phyloP scores from a whole-genome alignment of 1,140 invertebrate genomes.

The Formica selysi region DNA sequence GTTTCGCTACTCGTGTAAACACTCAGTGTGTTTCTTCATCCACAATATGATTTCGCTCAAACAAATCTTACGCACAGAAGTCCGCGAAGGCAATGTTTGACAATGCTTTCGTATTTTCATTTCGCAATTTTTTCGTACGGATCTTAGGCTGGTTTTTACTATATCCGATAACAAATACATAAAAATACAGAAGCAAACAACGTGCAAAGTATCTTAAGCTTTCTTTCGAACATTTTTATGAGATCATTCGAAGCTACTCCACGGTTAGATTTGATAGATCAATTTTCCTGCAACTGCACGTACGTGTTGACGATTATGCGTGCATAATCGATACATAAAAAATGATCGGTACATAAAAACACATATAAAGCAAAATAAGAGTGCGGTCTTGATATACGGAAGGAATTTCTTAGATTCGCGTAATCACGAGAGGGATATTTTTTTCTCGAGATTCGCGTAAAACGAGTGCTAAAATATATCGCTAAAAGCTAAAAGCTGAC shows the following conservation, averaged over 20 bases:
- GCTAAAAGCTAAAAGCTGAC: not conserved
- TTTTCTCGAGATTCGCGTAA: conserved; percentile 15
- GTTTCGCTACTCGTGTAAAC: conserved; percentile 1
- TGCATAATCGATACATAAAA: not conserved
- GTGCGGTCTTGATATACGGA: not conserved
- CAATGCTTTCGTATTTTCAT: not conserved
- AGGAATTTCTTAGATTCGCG: not conserved
- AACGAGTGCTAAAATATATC: not conserved
- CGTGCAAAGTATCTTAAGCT: too few species aligned
- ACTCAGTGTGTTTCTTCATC: not conserved
- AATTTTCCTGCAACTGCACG: not conserved
- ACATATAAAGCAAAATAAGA: not conserved
- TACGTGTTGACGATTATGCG: not conserved
- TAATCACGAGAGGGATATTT: conserved; percentile 7
- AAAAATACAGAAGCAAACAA: not conserved
- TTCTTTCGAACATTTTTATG: not conserved
- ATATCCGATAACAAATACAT: not conserved
- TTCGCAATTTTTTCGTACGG: not conserved
- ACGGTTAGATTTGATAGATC: not conserved
- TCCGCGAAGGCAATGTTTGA: not conserved
- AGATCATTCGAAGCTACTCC: not conserved
- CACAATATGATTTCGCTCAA: conserved; percentile 6
- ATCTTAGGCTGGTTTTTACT: not conserved
- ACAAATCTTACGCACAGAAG: not conserved
- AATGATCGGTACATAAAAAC: too few species aligned